Base-by-base conservation (phyloP, 2,888 invertebrate species). In the Lasius fuliginosus region DNA sequence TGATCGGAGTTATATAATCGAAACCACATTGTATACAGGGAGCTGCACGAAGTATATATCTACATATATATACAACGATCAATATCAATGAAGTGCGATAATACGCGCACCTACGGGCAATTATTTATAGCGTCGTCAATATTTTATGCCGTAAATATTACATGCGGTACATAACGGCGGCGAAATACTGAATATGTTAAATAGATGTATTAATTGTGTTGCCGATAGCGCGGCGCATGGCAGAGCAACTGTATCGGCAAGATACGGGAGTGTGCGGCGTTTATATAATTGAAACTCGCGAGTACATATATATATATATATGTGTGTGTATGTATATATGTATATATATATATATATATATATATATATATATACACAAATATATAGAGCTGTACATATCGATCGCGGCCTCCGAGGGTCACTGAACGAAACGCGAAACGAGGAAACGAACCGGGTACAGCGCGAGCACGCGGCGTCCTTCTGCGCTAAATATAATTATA, bases 401-500 rank as follows among this genome's bases (percentile, higher is more conserved):
- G 90, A 90, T 87, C 90, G 86, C 49, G 85, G 69, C 85, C 75
- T 60, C 58, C 73, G 76, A 87, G 86, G 90, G 90, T 90, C 90
- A 90, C 86, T 87, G 90, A 90, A 90, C 90, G 85, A 83, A 74
- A 87, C 65, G 76, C 36, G 36, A 53, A 79, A 68, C 73, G 79
- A 71, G 71, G 33, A 42, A 71, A 77, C 56, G 76, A 67, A 67
- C 36, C 56, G 42, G 40, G 27, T 23, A 42, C 33, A 18, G 42
- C 71, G 58, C 71, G 40, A 79, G 42, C 71, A 18, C 30, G 76
- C 42, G 12, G 23, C 27, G 60, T 71, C 60, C 46, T 71, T 81
- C 18, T 18, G 46, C 79, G 73, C 33, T 60, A 23, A 81, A 73
- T 60, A 81, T 73, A 73, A 81, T 71, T 60, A 60, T 36, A 40